These are phyloP conservation scores for Drosophila macrospina DNA, from an alignment of 2,888 invertebrate species.

Conservation along the genomic window DNA sequence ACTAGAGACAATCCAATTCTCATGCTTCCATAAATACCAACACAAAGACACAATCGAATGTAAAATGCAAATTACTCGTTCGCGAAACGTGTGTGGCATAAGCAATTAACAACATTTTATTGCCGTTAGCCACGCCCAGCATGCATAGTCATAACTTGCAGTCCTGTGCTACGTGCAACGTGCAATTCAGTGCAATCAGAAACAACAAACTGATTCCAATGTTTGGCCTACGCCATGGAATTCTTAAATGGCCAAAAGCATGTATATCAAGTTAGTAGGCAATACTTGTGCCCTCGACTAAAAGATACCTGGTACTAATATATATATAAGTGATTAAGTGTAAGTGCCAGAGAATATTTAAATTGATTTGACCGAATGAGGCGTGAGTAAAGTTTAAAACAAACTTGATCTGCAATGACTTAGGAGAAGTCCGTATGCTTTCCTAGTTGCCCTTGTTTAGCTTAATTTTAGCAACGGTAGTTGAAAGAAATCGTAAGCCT, in stretches of 20 bases:
- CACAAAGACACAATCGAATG: constrained; percentile 16
- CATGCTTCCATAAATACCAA: constrained; percentile 17
- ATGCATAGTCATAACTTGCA: constrained; percentile 52
- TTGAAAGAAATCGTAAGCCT: too few species aligned
- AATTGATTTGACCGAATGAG: too few species aligned
- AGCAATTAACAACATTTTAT: constrained; percentile 72
- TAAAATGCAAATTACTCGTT: constrained; percentile 50
- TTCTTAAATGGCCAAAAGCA: constrained; percentile 19
- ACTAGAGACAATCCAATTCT: constrained; percentile 25
- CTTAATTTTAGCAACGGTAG: too few species aligned
- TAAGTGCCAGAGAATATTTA: too few species aligned
- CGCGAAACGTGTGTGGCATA: constrained; percentile 65
- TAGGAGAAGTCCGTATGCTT: too few species aligned
- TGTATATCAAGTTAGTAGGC: background rate
- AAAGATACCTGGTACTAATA: too few species aligned
- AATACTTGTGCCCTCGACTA: background rate
- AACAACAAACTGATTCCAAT: constrained; percentile 26
- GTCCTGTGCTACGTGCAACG: constrained; percentile 25
- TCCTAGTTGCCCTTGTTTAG: too few species aligned
- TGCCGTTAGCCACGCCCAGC: constrained; percentile 20
- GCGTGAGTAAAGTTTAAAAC: too few species aligned
- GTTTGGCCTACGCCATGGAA: constrained; percentile 29
- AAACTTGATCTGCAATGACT: too few species aligned
- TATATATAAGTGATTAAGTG: too few species aligned
- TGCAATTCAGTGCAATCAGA: constrained; percentile 44